phyloP scores from a whole-genome alignment of 2,113 vertebrate species.

The Chlorocebus sabaeus region DNA sequence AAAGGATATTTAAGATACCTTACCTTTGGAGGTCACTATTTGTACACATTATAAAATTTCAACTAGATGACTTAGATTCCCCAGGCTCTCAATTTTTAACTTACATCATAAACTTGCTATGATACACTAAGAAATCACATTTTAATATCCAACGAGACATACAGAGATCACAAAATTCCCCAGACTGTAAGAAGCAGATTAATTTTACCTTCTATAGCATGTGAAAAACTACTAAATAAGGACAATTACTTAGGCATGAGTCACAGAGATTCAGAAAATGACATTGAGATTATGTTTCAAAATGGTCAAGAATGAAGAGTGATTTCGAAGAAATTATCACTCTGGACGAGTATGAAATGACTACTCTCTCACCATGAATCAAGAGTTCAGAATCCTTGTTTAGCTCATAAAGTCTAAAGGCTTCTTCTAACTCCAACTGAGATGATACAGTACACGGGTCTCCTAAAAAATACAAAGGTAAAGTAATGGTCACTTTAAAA shows the following conservation, averaged over 20 bases:
- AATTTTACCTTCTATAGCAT: not conserved
- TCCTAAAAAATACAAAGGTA: constrained; percentile 83
- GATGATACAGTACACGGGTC: constrained; percentile 98
- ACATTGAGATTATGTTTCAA: not conserved
- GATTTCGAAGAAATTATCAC: not conserved
- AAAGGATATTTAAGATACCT: not conserved
- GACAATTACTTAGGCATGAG: not conserved
- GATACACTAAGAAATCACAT: not conserved
- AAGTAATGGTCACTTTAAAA: constrained; percentile 40
- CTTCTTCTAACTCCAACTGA: constrained; percentile 98
- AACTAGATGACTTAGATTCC: not conserved
- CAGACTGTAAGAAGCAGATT: not conserved
- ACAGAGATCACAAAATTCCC: not conserved
- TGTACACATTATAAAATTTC: not conserved
- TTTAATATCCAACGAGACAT: not conserved
- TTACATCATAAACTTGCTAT: not conserved
- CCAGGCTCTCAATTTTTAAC: not conserved
- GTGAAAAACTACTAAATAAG: not conserved
- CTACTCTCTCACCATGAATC: constrained; percentile 90
- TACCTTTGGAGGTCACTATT: not conserved
- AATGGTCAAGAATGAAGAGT: not conserved
- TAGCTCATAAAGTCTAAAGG: constrained; percentile 95
- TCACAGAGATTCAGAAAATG: not conserved
- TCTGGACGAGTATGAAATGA: not conserved
- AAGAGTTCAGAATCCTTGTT: constrained; percentile 99